A percentile compares a stretch with the other conserved stretches of the same genome.
Conservation (phyloP, 1,140 invertebrate genomes). For the Euglossa dilemma region DNA sequence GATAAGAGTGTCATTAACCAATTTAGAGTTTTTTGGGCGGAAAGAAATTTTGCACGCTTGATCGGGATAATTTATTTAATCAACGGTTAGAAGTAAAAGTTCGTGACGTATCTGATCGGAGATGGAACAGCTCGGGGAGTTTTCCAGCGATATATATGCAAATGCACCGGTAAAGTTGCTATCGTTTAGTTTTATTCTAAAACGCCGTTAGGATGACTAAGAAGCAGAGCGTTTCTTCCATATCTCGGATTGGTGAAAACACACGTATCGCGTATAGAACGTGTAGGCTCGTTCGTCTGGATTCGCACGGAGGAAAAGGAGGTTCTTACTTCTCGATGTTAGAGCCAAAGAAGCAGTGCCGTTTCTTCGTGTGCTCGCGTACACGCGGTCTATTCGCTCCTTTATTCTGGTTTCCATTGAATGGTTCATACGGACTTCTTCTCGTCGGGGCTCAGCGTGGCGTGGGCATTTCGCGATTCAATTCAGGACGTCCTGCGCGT, state of each 20-base stretch:
- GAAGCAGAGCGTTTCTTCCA: too few relatives aligned
- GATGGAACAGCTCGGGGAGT: too few relatives aligned
- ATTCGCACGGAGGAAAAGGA: background rate
- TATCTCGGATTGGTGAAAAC: too few relatives aligned
- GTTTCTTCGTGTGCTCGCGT: background rate
- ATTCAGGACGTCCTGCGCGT: background rate
- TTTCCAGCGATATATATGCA: too few relatives aligned
- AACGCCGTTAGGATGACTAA: too few relatives aligned
- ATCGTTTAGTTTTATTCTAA: too few relatives aligned
- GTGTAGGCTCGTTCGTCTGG: background rate
- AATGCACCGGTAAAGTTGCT: too few relatives aligned
- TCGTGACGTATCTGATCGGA: too few relatives aligned
- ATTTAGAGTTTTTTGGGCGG: background rate
- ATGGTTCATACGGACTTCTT: constrained; percentile 13
- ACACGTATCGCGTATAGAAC: too few relatives aligned
- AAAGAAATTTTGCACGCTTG: background rate
- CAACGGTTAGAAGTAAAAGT: too few relatives aligned
- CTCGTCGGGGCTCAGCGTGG: constrained; percentile 9
- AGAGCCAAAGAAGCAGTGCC: background rate
- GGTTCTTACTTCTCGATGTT: background rate
- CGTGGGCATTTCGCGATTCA: constrained; percentile 34
- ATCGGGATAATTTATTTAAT: too few relatives aligned
- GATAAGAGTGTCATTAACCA: background rate
- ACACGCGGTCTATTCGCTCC: constrained; percentile 27
- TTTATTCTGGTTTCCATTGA: constrained; percentile 31